Base-by-base conservation (phyloP, 2,888 invertebrate species). In the Acholoe squamosa region DNA sequence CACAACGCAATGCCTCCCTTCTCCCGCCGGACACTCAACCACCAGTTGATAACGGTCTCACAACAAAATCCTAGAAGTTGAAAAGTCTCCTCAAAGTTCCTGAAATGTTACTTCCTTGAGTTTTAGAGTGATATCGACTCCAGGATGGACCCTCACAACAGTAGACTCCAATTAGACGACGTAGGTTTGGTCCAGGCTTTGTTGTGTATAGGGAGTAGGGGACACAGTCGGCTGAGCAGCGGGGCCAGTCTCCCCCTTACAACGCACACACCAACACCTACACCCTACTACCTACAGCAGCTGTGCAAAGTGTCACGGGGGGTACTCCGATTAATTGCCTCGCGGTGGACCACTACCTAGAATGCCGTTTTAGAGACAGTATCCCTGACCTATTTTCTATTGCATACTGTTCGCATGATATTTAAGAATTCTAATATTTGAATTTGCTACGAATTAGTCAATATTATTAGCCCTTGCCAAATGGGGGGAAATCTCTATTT, bases 221-320 rank as follows among this genome's bases (percentile, higher is more conserved):
- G 71, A 71, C 28, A 71, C 71, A 71, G 71, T 71, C 71, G 71
- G 71, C 71, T 71, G 71, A 71, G 31, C 71, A 71, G 71, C 71
- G 28, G 28, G 71, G 71, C 71, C 71, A 28, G 71, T 25, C 71
- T 61, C 61, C 61, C 61, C 19, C 61, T 43, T 10, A 43, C 5
- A 7, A 3, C 43, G 43, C 10, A 10, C 43, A 43, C 61, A 61
- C 22, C n/a, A 19, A n/a, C 61, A 19, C 61, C n/a, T 61, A 7
- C n/a, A 19, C 12, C n/a, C 61, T 0, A 5, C 71, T 1, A 28
- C 71, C 71, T 71, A 25, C n/a, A 25, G 25, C 71, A 71, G 71
- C 71, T n/a, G 71, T 28, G 25, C 71, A 71, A 28, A 28, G 71
- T 71, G 71, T 71, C 71, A 71, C 71, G 31, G 71, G 71, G 71